Conservation (phyloP, 2,113 vertebrate species). For the Saguinus imperator region DNA sequence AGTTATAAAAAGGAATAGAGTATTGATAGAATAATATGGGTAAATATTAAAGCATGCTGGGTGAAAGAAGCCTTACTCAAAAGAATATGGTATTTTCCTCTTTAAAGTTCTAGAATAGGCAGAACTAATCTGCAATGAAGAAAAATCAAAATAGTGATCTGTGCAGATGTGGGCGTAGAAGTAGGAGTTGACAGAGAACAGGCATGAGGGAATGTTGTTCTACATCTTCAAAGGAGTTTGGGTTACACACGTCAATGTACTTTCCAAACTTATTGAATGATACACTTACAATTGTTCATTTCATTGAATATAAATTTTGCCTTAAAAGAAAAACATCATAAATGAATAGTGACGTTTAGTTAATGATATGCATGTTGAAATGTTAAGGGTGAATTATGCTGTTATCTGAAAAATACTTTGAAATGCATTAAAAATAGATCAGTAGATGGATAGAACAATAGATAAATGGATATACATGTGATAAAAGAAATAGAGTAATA, state of each 20-base stretch:
- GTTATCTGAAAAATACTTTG: background rate
- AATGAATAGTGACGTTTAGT: background rate
- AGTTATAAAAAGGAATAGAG: background rate
- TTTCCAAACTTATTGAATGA: background rate
- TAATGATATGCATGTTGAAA: background rate
- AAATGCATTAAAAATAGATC: background rate
- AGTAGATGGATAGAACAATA: background rate
- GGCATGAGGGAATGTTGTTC: background rate
- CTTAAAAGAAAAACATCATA: background rate
- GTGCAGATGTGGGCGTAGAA: background rate
- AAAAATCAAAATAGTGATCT: background rate
- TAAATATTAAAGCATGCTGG: background rate
- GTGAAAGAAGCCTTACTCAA: no score
- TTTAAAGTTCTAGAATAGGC: background rate
- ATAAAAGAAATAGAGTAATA: background rate
- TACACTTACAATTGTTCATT: background rate
- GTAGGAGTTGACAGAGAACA: background rate
- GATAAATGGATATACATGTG: background rate
- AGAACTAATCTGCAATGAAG: background rate
- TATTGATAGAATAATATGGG: background rate
- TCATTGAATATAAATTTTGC: background rate
- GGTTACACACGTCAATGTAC: background rate
- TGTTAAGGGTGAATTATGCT: background rate
- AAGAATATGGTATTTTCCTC: background rate
- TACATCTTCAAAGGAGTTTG: background rate